These are phyloP conservation scores for Nomada fucata DNA, from an alignment of 2,888 invertebrate species.

Conservation along the genomic window DNA sequence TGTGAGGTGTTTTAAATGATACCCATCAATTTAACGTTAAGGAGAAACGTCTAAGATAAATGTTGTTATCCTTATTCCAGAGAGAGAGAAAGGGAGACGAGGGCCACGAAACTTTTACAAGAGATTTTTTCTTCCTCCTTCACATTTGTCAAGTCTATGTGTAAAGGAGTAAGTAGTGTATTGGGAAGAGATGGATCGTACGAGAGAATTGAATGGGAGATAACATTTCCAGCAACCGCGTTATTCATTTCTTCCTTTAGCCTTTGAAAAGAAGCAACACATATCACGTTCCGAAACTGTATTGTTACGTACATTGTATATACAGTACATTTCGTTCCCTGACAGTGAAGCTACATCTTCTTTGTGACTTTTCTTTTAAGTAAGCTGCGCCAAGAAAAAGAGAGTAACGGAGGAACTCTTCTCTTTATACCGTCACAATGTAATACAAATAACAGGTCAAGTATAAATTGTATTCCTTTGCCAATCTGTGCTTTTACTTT, in stretches of 20 bases:
- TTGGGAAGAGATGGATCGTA: conserved; percentile 6
- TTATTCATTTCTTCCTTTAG: background rate
- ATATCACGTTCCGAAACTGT: background rate
- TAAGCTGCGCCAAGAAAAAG: background rate
- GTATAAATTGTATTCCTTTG: background rate
- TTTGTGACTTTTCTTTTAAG: background rate
- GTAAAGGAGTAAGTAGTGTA: background rate
- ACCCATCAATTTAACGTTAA: too few relatives aligned
- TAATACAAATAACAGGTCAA: background rate
- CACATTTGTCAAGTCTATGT: conserved; percentile 1
- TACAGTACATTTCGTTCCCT: background rate
- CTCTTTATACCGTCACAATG: background rate
- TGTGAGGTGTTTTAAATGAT: too few relatives aligned
- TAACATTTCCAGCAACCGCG: background rate
- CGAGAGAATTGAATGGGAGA: background rate
- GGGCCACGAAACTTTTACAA: background rate
- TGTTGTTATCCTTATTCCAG: background rate
- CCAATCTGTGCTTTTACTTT: background rate
- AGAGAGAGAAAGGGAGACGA: background rate
- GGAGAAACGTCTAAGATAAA: background rate
- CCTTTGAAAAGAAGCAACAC: background rate
- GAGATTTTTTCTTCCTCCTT: background rate
- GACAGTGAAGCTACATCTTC: background rate
- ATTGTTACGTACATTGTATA: background rate
- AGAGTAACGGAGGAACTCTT: background rate